These are phyloP conservation scores for Rhamnusium bicolor DNA, from an alignment of 2,888 invertebrate genomes.

Conservation along the genomic window DNA sequence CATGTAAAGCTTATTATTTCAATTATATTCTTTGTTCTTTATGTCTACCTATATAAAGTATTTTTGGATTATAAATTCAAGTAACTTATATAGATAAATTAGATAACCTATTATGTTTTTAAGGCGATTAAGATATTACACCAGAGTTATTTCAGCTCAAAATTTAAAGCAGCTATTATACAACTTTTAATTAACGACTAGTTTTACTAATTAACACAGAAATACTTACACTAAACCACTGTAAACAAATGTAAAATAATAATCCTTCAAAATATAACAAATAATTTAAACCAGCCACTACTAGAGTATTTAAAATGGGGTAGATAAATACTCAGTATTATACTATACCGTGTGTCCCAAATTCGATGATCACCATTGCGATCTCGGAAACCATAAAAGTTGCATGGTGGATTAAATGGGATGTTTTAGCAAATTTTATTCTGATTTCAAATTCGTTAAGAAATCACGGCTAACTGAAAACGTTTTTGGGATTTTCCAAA, in stretches of 20 bases:
- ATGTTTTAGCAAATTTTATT: too few species aligned
- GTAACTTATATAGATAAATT: slow-evolving; percentile 9
- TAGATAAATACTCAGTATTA: too few species aligned
- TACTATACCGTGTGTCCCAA: too few species aligned
- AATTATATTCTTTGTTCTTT: slow-evolving; percentile 23
- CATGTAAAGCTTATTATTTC: slow-evolving; percentile 33
- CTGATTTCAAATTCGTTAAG: too few species aligned
- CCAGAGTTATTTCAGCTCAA: not conserved
- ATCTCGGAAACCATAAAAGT: too few species aligned
- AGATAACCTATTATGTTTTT: slow-evolving; percentile 23
- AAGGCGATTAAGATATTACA: slow-evolving; percentile 22
- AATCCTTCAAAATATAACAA: too few species aligned
- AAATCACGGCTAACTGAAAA: too few species aligned
- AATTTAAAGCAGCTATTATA: not conserved
- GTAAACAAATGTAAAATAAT: not conserved
- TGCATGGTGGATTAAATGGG: too few species aligned
- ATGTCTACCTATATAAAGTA: not conserved
- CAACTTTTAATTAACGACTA: not conserved
- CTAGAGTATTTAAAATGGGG: too few species aligned
- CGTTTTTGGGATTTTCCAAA: too few species aligned
- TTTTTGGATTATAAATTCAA: slow-evolving; percentile 3
- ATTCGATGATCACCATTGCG: too few species aligned
- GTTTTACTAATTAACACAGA: not conserved
- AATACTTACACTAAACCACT: not conserved
- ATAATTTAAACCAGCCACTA: too few species aligned